phyloP scores from a whole-genome alignment of 2,888 invertebrate species.

The Volucella zonaria region DNA sequence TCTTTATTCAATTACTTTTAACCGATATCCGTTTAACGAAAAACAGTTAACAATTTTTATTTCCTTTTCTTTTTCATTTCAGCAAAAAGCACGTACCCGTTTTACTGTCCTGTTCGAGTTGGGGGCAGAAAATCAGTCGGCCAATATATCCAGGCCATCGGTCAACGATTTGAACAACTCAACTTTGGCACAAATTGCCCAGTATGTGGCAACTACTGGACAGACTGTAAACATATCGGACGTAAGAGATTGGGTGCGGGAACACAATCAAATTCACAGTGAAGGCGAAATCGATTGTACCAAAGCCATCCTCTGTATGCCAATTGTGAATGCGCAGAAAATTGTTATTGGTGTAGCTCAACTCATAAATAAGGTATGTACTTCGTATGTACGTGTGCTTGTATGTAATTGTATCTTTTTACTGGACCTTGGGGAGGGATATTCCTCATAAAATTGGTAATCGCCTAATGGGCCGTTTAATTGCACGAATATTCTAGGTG shows the following conservation, averaged over 20 bases:
- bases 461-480: slow-evolving; percentile 9
- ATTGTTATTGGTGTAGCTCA: slow-evolving; percentile 95
- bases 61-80: slow-evolving; percentile 13
- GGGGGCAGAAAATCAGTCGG: slow-evolving; percentile 87
- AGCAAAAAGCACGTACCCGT: slow-evolving; percentile 84
- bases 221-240: slow-evolving; percentile 96
- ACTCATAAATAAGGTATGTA: slow-evolving; percentile 91
- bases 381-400: not conserved
- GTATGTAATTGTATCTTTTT: not conserved
- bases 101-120: slow-evolving; percentile 95
- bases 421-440: not conserved
- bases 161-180: slow-evolving; percentile 86
- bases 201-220: slow-evolving; percentile 93
- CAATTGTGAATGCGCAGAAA: slow-evolving; percentile 94
- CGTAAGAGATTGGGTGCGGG: slow-evolving; percentile 90
- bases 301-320: slow-evolving; percentile 94
- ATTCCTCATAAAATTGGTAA: slow-evolving; percentile 7
- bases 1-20: not conserved
- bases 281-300: slow-evolving; percentile 87
- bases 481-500: not conserved
- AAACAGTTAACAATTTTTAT: slow-evolving; percentile 1
- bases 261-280: slow-evolving; percentile 84
- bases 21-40: not conserved
- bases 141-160: slow-evolving; percentile 86
- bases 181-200: slow-evolving; percentile 91